phyloP scores from a whole-genome alignment of 2,888 invertebrate genomes.

The Nomada hirtipes region DNA sequence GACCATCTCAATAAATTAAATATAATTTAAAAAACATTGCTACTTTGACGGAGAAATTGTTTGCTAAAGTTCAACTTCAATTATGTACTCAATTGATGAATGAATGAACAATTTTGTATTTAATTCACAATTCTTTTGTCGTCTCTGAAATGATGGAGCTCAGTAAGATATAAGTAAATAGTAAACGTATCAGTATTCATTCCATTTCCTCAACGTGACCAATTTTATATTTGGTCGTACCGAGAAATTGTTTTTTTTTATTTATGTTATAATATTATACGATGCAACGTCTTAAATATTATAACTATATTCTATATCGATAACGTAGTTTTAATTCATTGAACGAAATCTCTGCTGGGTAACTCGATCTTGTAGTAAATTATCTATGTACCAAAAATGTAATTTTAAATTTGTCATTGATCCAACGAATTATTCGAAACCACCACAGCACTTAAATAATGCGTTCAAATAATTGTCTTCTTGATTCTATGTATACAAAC shows the following conservation, averaged over 20 bases:
- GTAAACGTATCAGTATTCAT: slow-evolving; percentile 79
- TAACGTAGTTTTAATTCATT: slow-evolving; percentile 5
- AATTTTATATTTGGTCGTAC: slow-evolving; percentile 62
- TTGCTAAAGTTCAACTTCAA: background rate
- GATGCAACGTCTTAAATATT: slow-evolving; percentile 36
- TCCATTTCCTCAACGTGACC: slow-evolving; percentile 75
- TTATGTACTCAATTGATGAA: background rate
- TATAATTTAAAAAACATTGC: background rate
- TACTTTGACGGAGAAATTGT: background rate
- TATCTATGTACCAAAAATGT: slow-evolving; percentile 35
- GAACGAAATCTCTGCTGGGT: slow-evolving; percentile 3
- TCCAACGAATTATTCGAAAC: slow-evolving; percentile 12
- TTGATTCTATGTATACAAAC: slow-evolving; percentile 35
- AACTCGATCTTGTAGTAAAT: slow-evolving; percentile 31
- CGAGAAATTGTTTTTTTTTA: slow-evolving; percentile 37
- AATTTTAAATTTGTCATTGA: slow-evolving; percentile 44
- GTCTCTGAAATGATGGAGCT: slow-evolving; percentile 57
- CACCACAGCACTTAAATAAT: slow-evolving; percentile 27
- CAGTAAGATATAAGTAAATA: slow-evolving; percentile 74
- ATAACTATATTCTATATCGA: slow-evolving; percentile 30
- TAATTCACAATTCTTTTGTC: slow-evolving; percentile 40
- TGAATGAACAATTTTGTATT: slow-evolving; percentile 1
- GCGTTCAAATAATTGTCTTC: slow-evolving; percentile 28
- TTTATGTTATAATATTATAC: slow-evolving; percentile 31
- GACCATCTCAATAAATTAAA: slow-evolving; percentile 37